phyloP scores from a whole-genome alignment of 2,888 invertebrate species.

The Aphodius granarius region DNA sequence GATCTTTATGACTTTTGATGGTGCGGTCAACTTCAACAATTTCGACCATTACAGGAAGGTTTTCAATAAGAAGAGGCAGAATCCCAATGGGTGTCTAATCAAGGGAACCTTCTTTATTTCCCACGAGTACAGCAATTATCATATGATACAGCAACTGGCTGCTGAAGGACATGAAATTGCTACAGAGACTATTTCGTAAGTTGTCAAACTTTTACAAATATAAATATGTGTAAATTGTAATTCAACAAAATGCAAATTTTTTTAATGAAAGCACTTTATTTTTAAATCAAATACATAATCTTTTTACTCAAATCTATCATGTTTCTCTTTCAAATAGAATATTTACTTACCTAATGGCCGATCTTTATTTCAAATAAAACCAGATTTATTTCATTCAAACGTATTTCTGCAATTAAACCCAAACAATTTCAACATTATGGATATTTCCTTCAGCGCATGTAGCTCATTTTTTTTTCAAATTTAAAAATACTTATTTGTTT shows the following conservation, averaged over 20 bases:
- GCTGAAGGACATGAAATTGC: constrained; percentile 87
- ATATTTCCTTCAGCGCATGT: too few relatives aligned
- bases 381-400: too few relatives aligned
- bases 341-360: too few relatives aligned
- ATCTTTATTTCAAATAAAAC: too few relatives aligned
- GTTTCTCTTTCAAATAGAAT: too few relatives aligned
- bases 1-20: constrained; percentile 90
- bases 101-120: constrained; percentile 92
- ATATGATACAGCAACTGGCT: constrained; percentile 86
- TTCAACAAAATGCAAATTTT: background rate
- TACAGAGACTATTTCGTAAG: constrained; percentile 73
- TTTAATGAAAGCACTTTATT: background rate
- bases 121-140: constrained; percentile 91
- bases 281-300: too few relatives aligned
- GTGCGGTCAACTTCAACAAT: constrained; percentile 90
- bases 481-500: too few relatives aligned
- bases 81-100: constrained; percentile 88
- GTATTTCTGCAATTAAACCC: too few relatives aligned
- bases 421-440: too few relatives aligned
- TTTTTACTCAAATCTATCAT: too few relatives aligned
- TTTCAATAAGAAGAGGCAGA: constrained; percentile 75
- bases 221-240: background rate
- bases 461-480: too few relatives aligned
- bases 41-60: constrained; percentile 86
- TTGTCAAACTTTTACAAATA: constrained; percentile 32